Base-by-base conservation (phyloP, 2,888 invertebrate species). In the Sussaba pulchella region DNA sequence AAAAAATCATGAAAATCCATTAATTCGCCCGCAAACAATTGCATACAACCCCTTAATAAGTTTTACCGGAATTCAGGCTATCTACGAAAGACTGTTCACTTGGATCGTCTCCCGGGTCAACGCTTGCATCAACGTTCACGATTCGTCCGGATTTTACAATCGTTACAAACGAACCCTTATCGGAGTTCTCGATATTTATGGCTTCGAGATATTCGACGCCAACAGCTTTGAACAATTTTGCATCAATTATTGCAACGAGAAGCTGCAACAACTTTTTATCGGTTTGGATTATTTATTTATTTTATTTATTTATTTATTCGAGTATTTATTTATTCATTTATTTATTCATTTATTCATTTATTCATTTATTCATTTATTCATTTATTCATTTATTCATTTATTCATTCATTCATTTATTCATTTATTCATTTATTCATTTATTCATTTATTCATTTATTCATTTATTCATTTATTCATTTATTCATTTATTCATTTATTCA, bases 171-270 rank as follows among this genome's bases (percentile, higher is more conserved):
- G 95, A 88, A 97, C 97, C 0, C 94, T 98, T 50, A 98, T 98
- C 88, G 99, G 99, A 9, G 99, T 99, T 4, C 93, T 99, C 64
- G 99, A 99, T 91, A 99, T 99, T 89, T 99, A 99, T 92, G 99
- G 99, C 19, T 99, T 99, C 92, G 99, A 99, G 94, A 98, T 99
- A 85, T 99, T 99, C 92, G 98, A 99, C 86, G 95, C 95, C 31
- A 99, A 99, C 93, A 98, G 98, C 93, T 99, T 99, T 93, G 99
- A 99, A 92, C 99, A 99, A 93, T 98, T 99, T 93, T 99, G 99
- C 92, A 99, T 99, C 90, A 99, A 99, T 93, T 99, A 99, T 93
- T 99, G 99, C 91, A 99, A 99, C 92, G 99, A 99, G 93, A 99
- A 99, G 92, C 93, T 99, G 84, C 99, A 99, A 91, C 99, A 99